Evolutionary conservation across 2,797 vertebrate genomes (phyloP).

Genomic region (Chaetodon trifasciatus): DNA sequence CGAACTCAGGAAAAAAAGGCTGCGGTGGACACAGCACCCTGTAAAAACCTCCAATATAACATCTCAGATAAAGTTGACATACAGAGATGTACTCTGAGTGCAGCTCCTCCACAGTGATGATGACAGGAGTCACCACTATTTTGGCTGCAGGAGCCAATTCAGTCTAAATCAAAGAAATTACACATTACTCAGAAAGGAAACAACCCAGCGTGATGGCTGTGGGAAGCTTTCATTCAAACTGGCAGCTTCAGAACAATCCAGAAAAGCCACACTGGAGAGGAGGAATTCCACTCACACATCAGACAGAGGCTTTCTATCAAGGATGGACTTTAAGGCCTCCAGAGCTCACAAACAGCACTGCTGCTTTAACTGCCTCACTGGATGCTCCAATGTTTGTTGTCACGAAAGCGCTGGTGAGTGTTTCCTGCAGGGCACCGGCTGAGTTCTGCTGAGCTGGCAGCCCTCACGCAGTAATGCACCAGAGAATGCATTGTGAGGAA

Average conservation of each 20-base stretch:
- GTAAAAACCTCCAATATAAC: not conserved
- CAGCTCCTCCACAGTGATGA: not conserved
- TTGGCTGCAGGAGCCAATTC: conserved; percentile 26
- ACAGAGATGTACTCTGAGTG: not conserved
- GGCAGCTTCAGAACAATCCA: conserved; percentile 25
- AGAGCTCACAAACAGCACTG: conserved; percentile 11
- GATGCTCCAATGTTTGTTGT: conserved; percentile 34
- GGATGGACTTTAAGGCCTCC: not conserved
- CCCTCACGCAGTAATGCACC: not conserved
- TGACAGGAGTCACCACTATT: conserved; percentile 23
- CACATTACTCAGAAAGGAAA: conserved; percentile 27
- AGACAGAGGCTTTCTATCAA: not conserved
- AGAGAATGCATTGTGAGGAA: conserved; percentile 7
- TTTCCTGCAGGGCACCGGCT: conserved; percentile 15
- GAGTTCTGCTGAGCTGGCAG: conserved; percentile 28
- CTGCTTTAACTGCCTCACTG: conserved; percentile 26
- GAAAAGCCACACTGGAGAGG: conserved; percentile 7
- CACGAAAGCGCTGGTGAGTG: conserved; percentile 20
- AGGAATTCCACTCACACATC: conserved; percentile 14
- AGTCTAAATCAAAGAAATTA: conserved; percentile 33
- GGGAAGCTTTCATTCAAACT: conserved; percentile 36
- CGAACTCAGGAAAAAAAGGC: no score
- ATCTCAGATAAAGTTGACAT: not conserved
- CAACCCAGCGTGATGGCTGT: not conserved
- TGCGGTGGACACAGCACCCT: not conserved